Percentiles rank a stretch among this genome's conserved stretches.
These are phyloP conservation scores for Ashinkailepas kermadecensis DNA, from an alignment of 2,888 invertebrate genomes.

Conservation along the genomic window DNA sequence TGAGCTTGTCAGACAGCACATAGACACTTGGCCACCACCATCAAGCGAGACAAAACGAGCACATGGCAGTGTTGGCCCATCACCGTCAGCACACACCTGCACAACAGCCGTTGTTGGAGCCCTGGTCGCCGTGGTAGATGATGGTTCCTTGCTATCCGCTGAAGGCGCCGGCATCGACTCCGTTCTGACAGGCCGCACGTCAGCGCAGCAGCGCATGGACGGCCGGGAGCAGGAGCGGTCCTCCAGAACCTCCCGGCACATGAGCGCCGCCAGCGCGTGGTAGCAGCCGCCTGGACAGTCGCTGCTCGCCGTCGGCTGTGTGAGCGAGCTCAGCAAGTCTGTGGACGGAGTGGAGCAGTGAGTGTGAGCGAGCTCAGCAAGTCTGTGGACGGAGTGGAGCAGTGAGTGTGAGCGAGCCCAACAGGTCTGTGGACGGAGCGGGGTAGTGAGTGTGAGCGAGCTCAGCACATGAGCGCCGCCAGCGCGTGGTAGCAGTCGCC, in stretches of 20 bases:
- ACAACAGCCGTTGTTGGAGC: not conserved
- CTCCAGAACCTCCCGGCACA: conserved; percentile 76
- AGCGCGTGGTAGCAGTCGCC: conserved; percentile 66
- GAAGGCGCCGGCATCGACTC: not conserved
- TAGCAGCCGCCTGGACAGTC: conserved; percentile 52
- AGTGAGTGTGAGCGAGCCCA: no score
- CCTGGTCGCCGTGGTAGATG: not conserved
- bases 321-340: not conserved
- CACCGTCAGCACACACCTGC: not conserved
- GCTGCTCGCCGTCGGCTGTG: not conserved
- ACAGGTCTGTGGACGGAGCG: no score
- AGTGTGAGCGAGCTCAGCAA: no score
- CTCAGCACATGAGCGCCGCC: conserved; percentile 62
- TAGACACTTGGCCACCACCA: no score
- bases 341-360: not conserved
- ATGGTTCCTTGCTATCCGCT: not conserved
- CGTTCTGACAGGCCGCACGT: conserved; percentile 44
- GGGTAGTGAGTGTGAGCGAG: no score
- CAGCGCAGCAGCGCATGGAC: conserved; percentile 77
- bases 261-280: conserved; percentile 72
- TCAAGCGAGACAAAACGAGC: no score
- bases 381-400: no score
- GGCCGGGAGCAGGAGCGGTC: conserved; percentile 70
- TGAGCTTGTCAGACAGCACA: not conserved
- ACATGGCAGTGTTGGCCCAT: no score